phyloP scores from a whole-genome alignment of 2,888 invertebrate genomes.

The Orgyia antiqua region DNA sequence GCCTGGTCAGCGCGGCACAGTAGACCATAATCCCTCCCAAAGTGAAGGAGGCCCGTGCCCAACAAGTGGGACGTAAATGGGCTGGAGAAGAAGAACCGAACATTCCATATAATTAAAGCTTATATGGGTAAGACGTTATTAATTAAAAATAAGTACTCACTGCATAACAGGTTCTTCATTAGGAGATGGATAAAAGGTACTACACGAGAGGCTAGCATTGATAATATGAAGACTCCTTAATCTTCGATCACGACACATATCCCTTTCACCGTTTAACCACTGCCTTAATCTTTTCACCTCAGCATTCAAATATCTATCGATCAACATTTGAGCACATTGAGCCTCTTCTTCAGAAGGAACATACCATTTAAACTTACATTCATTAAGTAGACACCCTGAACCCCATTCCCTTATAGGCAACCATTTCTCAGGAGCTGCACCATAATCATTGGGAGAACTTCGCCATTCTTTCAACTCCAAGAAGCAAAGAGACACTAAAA shows the following conservation, averaged over 20 bases:
- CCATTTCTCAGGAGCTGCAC: slow-evolving; percentile 81
- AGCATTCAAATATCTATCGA: slow-evolving; percentile 81
- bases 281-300: slow-evolving; percentile 79
- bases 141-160: slow-evolving; percentile 62
- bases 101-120: too few species aligned
- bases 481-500: slow-evolving; percentile 78
- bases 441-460: slow-evolving; percentile 79
- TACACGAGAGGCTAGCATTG: slow-evolving; percentile 80
- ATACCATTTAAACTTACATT: slow-evolving; percentile 86
- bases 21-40: too few species aligned
- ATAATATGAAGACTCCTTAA: slow-evolving; percentile 83
- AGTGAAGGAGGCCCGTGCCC: too few species aligned
- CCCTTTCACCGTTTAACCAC: slow-evolving; percentile 71
- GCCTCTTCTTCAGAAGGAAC: slow-evolving; percentile 85
- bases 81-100: too few species aligned
- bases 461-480: slow-evolving; percentile 81
- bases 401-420: slow-evolving; percentile 91
- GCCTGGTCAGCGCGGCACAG: too few species aligned
- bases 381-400: slow-evolving; percentile 80
- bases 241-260: slow-evolving; percentile 81
- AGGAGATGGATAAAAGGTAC: slow-evolving; percentile 83
- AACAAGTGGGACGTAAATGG: too few species aligned
- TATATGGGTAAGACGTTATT: too few species aligned
- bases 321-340: slow-evolving; percentile 80
- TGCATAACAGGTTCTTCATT: slow-evolving; percentile 77